These are phyloP conservation scores for Prunella himalayana DNA, from an alignment of 2,113 vertebrate genomes.

Conservation along the genomic window DNA sequence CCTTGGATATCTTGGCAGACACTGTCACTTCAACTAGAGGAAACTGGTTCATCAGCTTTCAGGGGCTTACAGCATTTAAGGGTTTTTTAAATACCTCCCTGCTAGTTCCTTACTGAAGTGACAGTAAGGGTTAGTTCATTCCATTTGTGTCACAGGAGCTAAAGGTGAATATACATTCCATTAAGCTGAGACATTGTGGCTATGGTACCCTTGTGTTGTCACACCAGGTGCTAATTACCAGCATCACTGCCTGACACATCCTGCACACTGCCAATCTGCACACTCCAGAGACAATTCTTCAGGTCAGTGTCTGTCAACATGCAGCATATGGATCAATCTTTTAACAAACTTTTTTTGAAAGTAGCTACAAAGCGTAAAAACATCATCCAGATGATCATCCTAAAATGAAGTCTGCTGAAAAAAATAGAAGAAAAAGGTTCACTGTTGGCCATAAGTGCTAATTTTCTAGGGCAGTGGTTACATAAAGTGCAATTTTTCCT, in stretches of 20 bases:
- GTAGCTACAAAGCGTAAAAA: neutral
- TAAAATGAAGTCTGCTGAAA: neutral
- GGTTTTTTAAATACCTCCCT: neutral
- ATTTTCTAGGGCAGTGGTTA: neutral
- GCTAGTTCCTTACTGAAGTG: neutral
- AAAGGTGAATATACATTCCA: neutral
- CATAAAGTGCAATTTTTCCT: neutral
- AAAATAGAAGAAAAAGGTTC: neutral
- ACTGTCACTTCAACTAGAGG: constrained; percentile 20
- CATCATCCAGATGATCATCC: neutral
- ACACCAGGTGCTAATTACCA: neutral
- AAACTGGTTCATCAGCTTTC: neutral
- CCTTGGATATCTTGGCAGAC: constrained; percentile 13
- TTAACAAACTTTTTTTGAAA: neutral
- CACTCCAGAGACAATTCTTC: neutral
- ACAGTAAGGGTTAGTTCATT: neutral
- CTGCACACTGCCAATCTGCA: neutral
- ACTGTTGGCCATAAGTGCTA: neutral
- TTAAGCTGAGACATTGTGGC: neutral
- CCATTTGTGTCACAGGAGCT: neutral
- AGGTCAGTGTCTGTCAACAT: neutral
- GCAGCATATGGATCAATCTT: neutral
- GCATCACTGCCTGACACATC: neutral
- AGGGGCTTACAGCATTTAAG: neutral
- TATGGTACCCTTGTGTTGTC: neutral